Percentiles rank a stretch among this genome's conserved stretches.
Conservation (phyloP, 2,888 invertebrate genomes). For the Cynaeus angustus region DNA sequence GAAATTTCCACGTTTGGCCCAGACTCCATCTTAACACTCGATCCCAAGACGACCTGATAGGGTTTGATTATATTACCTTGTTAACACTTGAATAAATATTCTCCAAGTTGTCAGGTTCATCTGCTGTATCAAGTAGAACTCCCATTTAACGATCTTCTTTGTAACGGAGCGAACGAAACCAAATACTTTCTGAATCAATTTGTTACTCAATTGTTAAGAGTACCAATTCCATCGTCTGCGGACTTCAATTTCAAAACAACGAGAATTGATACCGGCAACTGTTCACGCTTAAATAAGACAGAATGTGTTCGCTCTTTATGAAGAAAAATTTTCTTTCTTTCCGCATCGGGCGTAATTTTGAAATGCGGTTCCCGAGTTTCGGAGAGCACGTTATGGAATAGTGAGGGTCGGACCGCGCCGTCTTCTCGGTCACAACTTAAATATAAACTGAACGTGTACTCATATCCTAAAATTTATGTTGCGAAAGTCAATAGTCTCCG, state of each 20-base stretch:
- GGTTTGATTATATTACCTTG: constrained; percentile 29
- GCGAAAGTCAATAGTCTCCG: constrained; percentile 50
- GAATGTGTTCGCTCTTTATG: constrained; percentile 17
- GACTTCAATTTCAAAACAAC: constrained; percentile 39
- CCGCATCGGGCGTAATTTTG: constrained; percentile 22
- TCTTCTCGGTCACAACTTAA: constrained; percentile 45
- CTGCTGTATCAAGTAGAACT: constrained; percentile 16
- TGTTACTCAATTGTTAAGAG: constrained; percentile 25
- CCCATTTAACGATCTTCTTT: too few species aligned
- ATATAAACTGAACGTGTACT: constrained; percentile 45
- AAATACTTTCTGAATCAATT: constrained; percentile 36
- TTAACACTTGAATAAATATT: constrained; percentile 36
- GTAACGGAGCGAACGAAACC: too few species aligned
- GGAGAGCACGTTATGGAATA: too few species aligned
- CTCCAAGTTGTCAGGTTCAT: constrained; percentile 16
- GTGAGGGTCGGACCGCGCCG: constrained; percentile 23
- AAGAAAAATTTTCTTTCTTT: constrained; percentile 16
- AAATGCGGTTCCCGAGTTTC: constrained; percentile 14
- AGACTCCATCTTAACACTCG: background rate
- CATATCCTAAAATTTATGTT: constrained; percentile 50
- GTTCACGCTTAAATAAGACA: constrained; percentile 19
- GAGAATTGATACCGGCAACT: constrained; percentile 27
- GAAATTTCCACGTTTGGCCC: too few species aligned
- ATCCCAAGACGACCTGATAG: background rate
- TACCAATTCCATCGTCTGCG: constrained; percentile 25